A percentile compares a stretch with the other conserved stretches of the same genome.
Evolutionary conservation across 2,797 vertebrate genomes (phyloP).

Genomic region (Crenichthys baileyi): DNA sequence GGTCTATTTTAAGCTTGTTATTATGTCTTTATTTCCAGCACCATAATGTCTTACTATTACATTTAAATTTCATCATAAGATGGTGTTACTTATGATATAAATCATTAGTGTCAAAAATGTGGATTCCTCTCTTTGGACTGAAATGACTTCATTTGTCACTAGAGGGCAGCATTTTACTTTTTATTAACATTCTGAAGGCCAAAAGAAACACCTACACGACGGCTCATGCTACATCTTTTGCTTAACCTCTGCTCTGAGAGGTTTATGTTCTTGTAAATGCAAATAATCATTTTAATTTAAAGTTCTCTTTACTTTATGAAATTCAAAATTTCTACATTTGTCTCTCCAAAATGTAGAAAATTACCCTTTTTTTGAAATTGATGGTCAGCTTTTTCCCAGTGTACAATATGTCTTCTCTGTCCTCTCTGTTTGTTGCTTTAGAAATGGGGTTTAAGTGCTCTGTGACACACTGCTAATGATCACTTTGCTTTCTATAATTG

Average conservation of each 20-base stretch:
- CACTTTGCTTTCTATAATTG: constrained; percentile 12
- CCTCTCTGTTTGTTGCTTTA: neutral
- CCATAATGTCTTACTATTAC: neutral
- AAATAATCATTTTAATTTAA: neutral
- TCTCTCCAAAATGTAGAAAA: neutral
- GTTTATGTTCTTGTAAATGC: neutral
- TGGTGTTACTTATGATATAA: neutral
- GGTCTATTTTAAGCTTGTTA: too few species aligned
- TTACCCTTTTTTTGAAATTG: neutral
- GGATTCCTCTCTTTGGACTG: constrained; percentile 11
- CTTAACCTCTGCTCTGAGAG: neutral
- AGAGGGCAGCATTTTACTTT: constrained; percentile 70
- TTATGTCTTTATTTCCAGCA: neutral
- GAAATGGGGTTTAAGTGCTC: neutral
- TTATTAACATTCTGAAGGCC: constrained; percentile 24
- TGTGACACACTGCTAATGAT: constrained; percentile 1
- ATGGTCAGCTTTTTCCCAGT: neutral
- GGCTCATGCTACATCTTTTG: constrained; percentile 21
- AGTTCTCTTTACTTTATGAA: neutral
- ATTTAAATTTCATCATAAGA: neutral
- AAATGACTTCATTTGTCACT: constrained; percentile 53
- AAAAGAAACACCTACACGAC: constrained; percentile 63
- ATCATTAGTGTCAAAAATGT: neutral
- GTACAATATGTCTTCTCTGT: neutral
- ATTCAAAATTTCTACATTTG: neutral